Evolutionary conservation across 1,140 invertebrate genomes (phyloP).

Genomic region (Ganaspis sp.): DNA sequence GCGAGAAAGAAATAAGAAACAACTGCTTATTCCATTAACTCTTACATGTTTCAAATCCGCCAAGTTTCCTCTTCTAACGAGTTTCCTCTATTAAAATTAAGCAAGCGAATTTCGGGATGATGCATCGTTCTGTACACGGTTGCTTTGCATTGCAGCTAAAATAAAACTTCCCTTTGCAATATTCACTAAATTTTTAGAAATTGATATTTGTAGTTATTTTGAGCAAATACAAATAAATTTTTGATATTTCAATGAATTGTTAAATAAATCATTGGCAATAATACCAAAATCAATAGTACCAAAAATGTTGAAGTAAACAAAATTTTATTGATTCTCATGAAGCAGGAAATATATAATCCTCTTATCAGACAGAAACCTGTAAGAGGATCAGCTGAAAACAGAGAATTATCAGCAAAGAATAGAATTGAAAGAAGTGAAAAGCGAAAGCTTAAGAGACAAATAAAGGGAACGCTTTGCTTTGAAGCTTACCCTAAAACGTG

Average conservation of each 20-base stretch:
- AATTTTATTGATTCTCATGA: not conserved
- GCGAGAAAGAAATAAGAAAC: slow-evolving; percentile 45
- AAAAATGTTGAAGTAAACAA: no score
- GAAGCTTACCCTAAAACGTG: not conserved
- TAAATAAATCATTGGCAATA: no score
- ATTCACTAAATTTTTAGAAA: no score
- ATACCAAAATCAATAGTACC: no score
- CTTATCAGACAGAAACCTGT: not conserved
- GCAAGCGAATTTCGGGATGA: not conserved
- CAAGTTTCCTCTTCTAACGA: not conserved
- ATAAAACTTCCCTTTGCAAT: no score
- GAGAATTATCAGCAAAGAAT: not conserved
- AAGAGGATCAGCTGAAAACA: not conserved
- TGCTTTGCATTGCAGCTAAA: not conserved
- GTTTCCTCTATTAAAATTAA: slow-evolving; percentile 2
- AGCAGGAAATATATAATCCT: not conserved
- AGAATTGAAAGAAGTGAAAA: not conserved
- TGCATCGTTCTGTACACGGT: not conserved
- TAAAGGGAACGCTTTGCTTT: not conserved
- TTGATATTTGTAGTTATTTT: no score
- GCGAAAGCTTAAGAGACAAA: not conserved
- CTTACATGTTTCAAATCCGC: slow-evolving; percentile 4
- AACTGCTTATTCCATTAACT: slow-evolving; percentile 36
- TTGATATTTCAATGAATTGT: no score
- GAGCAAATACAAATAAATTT: no score